Conservation (phyloP, 2,888 invertebrate genomes). For the Sceliomorpha sp. region DNA sequence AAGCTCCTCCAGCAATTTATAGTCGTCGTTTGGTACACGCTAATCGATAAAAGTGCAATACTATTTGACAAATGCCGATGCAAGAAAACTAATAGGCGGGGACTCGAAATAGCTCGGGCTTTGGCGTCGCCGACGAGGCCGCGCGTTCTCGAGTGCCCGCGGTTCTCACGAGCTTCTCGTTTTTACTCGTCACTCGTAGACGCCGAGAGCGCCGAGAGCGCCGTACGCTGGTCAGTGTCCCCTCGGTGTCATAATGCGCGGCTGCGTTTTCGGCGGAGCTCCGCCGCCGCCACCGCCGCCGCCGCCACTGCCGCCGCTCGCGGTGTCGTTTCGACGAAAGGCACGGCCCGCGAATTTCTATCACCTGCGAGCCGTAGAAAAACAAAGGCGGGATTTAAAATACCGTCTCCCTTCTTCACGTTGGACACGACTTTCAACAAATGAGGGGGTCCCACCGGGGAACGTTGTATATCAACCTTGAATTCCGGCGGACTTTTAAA, state of each 20-base stretch:
- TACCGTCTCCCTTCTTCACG: slow-evolving; percentile 1
- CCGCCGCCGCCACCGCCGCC: no score
- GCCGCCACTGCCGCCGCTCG: no score
- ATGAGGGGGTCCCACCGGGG: no score
- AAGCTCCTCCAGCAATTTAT: slow-evolving; percentile 41
- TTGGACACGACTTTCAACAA: no score
- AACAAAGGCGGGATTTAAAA: slow-evolving; percentile 2
- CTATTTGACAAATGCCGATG: slow-evolving; percentile 55
- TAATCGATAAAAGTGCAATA: slow-evolving; percentile 58
- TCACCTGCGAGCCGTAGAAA: slow-evolving; percentile 48
- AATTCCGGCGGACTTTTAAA: no score
- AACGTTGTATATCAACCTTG: no score
- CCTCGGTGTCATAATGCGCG: slow-evolving; percentile 39
- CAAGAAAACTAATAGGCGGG: slow-evolving; percentile 53
- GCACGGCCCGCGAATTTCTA: slow-evolving; percentile 49
- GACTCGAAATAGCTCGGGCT: slow-evolving; percentile 45
- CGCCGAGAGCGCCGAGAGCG: slow-evolving; percentile 26
- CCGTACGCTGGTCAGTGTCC: slow-evolving; percentile 14
- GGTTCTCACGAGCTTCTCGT: slow-evolving; percentile 49
- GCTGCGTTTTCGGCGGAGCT: slow-evolving; percentile 10
- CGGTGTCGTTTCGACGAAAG: slow-evolving; percentile 48
- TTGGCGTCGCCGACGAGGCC: slow-evolving; percentile 40
- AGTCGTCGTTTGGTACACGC: slow-evolving; percentile 32
- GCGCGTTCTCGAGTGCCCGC: slow-evolving; percentile 49
- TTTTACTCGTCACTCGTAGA: slow-evolving; percentile 33